Evolutionary conservation across 1,140 invertebrate species (phyloP), one percentile per base, ranked within the genome.

Genomic region (Gonatopus flavifemur): DNA sequence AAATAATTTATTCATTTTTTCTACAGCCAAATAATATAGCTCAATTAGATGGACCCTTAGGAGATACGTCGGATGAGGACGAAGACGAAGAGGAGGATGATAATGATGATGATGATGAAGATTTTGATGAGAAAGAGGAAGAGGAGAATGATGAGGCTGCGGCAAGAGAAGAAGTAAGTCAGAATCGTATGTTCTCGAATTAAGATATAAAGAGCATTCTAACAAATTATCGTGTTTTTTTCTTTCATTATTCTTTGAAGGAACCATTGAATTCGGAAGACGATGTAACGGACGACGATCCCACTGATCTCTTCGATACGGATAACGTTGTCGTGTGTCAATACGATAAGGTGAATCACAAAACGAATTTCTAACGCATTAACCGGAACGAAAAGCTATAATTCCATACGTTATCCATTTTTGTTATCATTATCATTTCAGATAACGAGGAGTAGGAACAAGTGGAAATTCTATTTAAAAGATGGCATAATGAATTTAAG

Each of bases 401-500:
- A n/a, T n/a, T n/a, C n/a, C n/a, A n/a, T n/a, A n/a, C n/a, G n/a
- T n/a, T n/a, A n/a, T n/a, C n/a, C n/a, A n/a, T n/a, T n/a, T n/a
- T n/a, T n/a, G n/a, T n/a, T n/a, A 33, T 24, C 37, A 33, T 52
- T 65, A 59, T 68, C 49, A 56, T 82, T 83, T 20, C 67, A 94
- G 90, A 98, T 98, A 49, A 96, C 94, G 52, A 85, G 97, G 72
- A 96, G 91, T 69, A 87, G 96, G 66, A 98, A 97, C 70, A 96
- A 96, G 76, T 99, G 97, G 97, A 99, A 98, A 81, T 98, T 99
- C 76, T 94, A 96, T 79, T 81, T 99, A 43, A 99, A 99, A 82
- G 96, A 99, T 82, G 97, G 97, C 36, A 98, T 99, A 52, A 99
- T 99, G 97, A 98, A 98, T 82, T 84, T 99, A 58, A 88, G 89